These are phyloP conservation scores for Nezara viridula DNA, from an alignment of 2,888 invertebrate genomes.

Conservation along the genomic window DNA sequence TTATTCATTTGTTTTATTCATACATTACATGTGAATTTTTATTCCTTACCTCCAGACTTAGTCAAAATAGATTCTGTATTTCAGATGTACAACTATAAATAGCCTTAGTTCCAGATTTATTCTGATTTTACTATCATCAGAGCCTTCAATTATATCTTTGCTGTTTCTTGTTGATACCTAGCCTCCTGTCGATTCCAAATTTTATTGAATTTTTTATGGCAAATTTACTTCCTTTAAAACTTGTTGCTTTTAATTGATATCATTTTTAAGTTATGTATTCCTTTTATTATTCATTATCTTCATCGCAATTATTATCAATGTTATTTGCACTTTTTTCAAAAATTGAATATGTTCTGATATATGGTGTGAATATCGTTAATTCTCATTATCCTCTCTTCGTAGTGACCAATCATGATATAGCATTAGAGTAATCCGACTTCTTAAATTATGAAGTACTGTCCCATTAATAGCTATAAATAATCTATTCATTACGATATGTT, in stretches of 20 bases:
- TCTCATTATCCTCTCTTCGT: neutral
- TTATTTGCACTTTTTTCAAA: neutral
- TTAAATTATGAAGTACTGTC: neutral
- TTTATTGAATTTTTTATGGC: neutral
- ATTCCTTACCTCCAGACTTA: neutral
- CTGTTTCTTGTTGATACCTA: neutral
- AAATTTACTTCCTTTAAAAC: neutral
- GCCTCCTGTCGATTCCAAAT: neutral
- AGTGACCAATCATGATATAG: neutral
- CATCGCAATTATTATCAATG: neutral
- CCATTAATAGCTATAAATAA: neutral
- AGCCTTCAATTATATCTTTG: neutral
- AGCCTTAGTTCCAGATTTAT: constrained; percentile 39
- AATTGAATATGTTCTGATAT: neutral
- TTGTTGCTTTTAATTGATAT: too few species aligned
- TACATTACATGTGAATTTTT: neutral
- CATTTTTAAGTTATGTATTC: neutral
- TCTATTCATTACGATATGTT: too few species aligned
- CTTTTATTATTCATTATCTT: neutral
- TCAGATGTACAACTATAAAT: constrained; percentile 17
- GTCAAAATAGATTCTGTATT: constrained; percentile 45
- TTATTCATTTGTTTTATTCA: neutral
- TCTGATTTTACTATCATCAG: constrained; percentile 15
- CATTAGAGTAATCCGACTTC: neutral
- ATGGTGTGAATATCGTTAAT: neutral